phyloP scores from a whole-genome alignment of 2,888 invertebrate genomes.

The Chydorus sphaericus region DNA sequence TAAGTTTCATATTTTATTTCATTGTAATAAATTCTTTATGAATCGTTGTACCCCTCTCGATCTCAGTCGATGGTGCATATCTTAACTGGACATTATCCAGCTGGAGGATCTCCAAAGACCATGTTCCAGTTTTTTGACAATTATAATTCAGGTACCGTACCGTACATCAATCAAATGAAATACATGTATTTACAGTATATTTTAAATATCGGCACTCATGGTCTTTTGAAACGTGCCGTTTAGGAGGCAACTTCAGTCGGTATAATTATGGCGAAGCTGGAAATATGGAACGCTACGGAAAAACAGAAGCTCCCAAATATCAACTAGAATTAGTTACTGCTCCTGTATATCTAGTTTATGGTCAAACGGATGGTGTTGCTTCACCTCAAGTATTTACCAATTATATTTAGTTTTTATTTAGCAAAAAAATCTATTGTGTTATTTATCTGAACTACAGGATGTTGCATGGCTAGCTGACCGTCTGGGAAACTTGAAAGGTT shows the following conservation, averaged over 20 bases:
- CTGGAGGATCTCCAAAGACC: constrained; percentile 25
- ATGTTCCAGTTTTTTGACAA: constrained; percentile 25
- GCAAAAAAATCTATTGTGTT: not conserved
- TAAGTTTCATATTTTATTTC: constrained; percentile 23
- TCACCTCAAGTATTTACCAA: constrained; percentile 21
- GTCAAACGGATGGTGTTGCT: constrained; percentile 26
- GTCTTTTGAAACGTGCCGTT: not conserved
- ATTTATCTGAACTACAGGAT: constrained; percentile 16
- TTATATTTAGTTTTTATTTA: not conserved
- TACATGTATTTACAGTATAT: too few relatives aligned
- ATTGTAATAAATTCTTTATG: constrained; percentile 4
- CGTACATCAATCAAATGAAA: too few relatives aligned
- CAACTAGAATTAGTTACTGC: constrained; percentile 23
- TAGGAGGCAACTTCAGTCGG: not conserved
- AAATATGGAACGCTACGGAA: constrained; percentile 19
- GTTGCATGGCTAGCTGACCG: constrained; percentile 21
- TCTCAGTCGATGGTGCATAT: constrained; percentile 23
- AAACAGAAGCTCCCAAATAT: constrained; percentile 26
- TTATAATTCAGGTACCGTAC: constrained; percentile 3
- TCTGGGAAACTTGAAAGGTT: constrained; percentile 31
- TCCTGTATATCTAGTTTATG: constrained; percentile 25
- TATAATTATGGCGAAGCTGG: constrained; percentile 17
- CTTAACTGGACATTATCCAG: constrained; percentile 25
- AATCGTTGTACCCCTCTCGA: too few relatives aligned
- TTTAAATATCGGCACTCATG: too few relatives aligned